phyloP scores from a whole-genome alignment of 2,113 vertebrate genomes.

The Menura novaehollandiae region DNA sequence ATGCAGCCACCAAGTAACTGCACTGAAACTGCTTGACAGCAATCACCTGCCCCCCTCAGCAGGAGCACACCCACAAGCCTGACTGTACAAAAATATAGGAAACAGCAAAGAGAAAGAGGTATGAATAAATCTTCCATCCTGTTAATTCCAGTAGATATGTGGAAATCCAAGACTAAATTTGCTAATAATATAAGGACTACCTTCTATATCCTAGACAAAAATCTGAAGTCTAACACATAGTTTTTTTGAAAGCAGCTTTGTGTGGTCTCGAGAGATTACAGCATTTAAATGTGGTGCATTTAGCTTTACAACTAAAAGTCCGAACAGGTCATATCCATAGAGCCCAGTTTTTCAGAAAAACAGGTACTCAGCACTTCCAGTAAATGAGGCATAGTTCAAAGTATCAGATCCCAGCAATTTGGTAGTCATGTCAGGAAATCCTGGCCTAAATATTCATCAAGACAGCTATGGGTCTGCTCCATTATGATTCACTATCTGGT shows the following conservation, averaged over 20 bases:
- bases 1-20: background rate
- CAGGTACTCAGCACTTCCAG: background rate
- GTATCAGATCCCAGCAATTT: background rate
- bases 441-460: background rate
- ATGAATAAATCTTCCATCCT: background rate
- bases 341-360: background rate
- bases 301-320: slow-evolving; percentile 1
- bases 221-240: background rate
- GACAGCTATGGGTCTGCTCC: background rate
- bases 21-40: background rate
- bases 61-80: background rate
- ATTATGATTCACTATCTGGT: background rate
- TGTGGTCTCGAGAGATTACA: background rate
- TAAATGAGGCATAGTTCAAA: background rate
- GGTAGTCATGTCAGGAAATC: background rate
- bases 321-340: background rate
- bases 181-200: background rate
- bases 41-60: background rate
- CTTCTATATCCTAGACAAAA: background rate
- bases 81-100: background rate
- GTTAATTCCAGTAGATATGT: background rate
- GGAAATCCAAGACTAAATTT: background rate
- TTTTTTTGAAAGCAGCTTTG: background rate
- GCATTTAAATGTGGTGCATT: background rate
- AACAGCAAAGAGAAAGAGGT: background rate